phyloP scores from a whole-genome alignment of 2,888 invertebrate species.

The Apamea anceps region DNA sequence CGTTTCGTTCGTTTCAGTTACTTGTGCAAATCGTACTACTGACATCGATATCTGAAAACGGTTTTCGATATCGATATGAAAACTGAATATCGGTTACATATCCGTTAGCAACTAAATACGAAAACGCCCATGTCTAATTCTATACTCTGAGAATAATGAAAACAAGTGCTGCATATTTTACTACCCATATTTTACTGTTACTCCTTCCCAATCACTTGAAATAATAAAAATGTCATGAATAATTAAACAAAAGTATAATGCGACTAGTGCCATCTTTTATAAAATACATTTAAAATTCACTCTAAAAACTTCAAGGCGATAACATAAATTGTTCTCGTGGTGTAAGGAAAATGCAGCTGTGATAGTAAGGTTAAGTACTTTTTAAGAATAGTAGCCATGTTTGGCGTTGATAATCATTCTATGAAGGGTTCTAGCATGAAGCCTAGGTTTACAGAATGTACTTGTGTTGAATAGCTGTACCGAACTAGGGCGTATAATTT shows the following conservation, averaged over 20 bases:
- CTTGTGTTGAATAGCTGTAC: background rate
- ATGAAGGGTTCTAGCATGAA: background rate
- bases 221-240: too few species aligned
- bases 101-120: too few species aligned
- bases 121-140: too few species aligned
- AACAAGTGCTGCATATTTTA: too few species aligned
- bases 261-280: conserved; percentile 23
- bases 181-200: background rate
- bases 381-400: conserved; percentile 18
- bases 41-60: too few species aligned
- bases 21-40: too few species aligned
- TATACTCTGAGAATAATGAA: too few species aligned
- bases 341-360: conserved; percentile 29
- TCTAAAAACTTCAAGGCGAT: conserved; percentile 38
- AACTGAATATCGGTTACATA: too few species aligned
- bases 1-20: too few species aligned
- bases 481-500: background rate
- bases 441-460: background rate
- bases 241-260: conserved; percentile 10
- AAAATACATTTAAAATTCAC: conserved; percentile 45
- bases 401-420: background rate
- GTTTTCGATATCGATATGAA: too few species aligned
- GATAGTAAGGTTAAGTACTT: conserved; percentile 16
- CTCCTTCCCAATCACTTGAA: background rate
- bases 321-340: conserved; percentile 46